phyloP scores from a whole-genome alignment of 2,113 vertebrate genomes.

The Benthochromis sp. region DNA sequence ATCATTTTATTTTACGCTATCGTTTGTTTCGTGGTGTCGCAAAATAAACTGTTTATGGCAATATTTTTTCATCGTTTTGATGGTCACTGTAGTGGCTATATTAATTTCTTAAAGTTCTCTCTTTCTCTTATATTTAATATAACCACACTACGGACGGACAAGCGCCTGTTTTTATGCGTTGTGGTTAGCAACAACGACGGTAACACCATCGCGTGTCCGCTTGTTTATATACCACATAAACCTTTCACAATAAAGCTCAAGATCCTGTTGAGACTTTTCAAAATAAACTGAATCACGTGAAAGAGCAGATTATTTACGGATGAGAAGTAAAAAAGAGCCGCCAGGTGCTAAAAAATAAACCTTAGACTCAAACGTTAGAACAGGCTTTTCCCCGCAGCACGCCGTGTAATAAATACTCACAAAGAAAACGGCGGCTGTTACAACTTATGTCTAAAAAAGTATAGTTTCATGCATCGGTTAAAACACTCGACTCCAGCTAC shows the following conservation, averaged over 20 bases:
- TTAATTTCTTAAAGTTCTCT: no score
- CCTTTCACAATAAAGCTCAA: no score
- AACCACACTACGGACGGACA: rapidly evolving
- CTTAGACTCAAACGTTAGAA: not conserved
- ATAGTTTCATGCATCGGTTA: rapidly evolving
- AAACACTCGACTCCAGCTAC: rapidly evolving
- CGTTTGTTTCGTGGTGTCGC: no score
- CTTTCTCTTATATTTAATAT: no score
- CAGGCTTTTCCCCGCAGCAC: rapidly evolving
- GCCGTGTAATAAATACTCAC: rapidly evolving
- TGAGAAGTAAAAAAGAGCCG: rapidly evolving
- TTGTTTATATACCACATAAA: rapidly evolving
- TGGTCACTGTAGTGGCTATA: no score
- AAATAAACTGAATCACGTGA: no score
- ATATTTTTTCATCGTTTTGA: no score
- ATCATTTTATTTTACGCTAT: no score
- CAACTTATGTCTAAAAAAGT: not conserved
- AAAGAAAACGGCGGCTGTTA: rapidly evolving
- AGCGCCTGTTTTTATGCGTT: rapidly evolving
- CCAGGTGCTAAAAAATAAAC: not conserved
- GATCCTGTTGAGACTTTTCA: no score
- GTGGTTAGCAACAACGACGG: no score
- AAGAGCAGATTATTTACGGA: rapidly evolving
- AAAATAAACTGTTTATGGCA: no score
- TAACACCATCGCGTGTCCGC: rapidly evolving